Evolutionary conservation across 1,140 invertebrate species (phyloP).

Genomic region (Drosophila erecta): DNA sequence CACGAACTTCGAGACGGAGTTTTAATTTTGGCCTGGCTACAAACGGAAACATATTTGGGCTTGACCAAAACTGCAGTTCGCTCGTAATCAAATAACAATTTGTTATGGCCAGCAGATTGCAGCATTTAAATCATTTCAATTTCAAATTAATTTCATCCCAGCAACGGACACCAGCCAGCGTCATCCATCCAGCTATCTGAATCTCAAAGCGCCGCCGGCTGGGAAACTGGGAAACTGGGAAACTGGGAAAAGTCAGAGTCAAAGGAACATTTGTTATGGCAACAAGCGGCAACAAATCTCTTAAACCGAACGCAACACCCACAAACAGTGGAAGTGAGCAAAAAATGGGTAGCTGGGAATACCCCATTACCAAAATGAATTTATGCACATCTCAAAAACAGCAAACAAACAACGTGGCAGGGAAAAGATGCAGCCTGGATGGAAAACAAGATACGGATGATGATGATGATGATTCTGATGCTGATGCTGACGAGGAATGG

Average conservation of each 20-base stretch:
- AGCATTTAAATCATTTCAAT: slow-evolving; percentile 59
- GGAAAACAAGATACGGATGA: slow-evolving; percentile 53
- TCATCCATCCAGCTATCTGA: slow-evolving; percentile 30
- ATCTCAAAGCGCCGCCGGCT: slow-evolving; percentile 40
- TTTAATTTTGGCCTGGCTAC: neutral
- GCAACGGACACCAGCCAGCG: slow-evolving; percentile 47
- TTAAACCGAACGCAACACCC: slow-evolving; percentile 59
- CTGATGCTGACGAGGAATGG: slow-evolving; percentile 42
- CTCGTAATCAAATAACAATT: slow-evolving; percentile 52
- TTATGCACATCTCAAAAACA: slow-evolving; percentile 78
- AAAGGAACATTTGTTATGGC: slow-evolving; percentile 63
- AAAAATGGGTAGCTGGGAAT: slow-evolving; percentile 57
- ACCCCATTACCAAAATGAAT: slow-evolving; percentile 79
- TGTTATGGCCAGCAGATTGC: slow-evolving; percentile 48
- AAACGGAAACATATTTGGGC: slow-evolving; percentile 9
- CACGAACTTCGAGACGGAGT: neutral
- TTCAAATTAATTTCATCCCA: slow-evolving; percentile 64
- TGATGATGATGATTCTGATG: slow-evolving; percentile 4
- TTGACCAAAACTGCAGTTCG: slow-evolving; percentile 20
- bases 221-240: slow-evolving; percentile 30
- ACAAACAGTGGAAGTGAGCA: slow-evolving; percentile 39
- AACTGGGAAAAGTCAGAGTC: slow-evolving; percentile 26
- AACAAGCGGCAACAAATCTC: slow-evolving; percentile 64
- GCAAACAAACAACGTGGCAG: slow-evolving; percentile 62
- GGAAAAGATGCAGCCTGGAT: slow-evolving; percentile 26